Evolutionary conservation across 2,113 vertebrate genomes (phyloP).

Genomic region (Archilochus colubris): DNA sequence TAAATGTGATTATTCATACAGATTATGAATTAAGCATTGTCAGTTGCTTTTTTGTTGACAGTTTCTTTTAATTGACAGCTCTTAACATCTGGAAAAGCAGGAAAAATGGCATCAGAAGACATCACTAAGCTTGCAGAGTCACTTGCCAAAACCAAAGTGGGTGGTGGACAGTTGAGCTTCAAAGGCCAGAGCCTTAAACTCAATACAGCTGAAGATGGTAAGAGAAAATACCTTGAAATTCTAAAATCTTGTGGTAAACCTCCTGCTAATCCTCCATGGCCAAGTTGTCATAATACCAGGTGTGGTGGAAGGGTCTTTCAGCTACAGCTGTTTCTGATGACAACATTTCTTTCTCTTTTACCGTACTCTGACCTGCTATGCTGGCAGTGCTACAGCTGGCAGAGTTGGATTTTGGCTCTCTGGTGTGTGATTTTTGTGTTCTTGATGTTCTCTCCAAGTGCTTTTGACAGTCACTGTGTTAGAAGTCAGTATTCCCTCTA

Average conservation of each 20-base stretch:
- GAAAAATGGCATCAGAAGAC: conserved; percentile 91
- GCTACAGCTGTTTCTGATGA: neutral
- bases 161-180: conserved; percentile 91
- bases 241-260: neutral
- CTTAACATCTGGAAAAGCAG: neutral
- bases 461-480: neutral
- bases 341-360: neutral
- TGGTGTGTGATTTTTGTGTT: neutral
- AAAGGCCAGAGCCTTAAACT: conserved; percentile 94
- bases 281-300: neutral
- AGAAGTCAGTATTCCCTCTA: neutral
- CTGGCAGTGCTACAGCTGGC: neutral
- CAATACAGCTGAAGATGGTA: conserved; percentile 91
- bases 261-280: neutral
- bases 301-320: neutral
- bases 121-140: conserved; percentile 88
- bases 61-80: neutral
- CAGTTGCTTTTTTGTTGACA: neutral
- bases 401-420: neutral
- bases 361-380: neutral
- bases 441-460: neutral
- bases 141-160: conserved; percentile 90
- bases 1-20: neutral
- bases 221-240: conserved; percentile 33
- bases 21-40: neutral